Evolutionary conservation across 1,140 invertebrate species (phyloP).

Genomic region (Agrypnia vestita): DNA sequence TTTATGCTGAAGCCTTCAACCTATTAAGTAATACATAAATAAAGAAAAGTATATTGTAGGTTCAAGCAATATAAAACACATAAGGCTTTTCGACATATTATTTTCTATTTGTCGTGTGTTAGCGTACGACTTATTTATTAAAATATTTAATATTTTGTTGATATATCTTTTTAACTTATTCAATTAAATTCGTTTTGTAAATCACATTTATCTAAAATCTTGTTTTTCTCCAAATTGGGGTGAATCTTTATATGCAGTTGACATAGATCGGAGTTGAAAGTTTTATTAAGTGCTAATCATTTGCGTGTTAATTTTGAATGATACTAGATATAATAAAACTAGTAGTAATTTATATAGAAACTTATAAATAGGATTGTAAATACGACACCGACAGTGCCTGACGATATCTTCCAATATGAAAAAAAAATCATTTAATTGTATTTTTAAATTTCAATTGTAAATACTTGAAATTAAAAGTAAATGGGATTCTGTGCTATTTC

Average conservation of each 20-base stretch:
- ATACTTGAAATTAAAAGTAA: conserved; percentile 15
- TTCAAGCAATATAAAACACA: conserved; percentile 12
- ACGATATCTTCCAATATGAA: conserved; percentile 51
- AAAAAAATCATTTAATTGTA: conserved; percentile 8
- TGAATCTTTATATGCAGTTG: conserved; percentile 11
- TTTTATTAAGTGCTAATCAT: conserved; percentile 15
- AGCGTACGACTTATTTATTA: conserved; percentile 8
- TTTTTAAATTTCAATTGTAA: conserved; percentile 34
- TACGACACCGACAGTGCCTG: conserved; percentile 60
- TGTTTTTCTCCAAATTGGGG: background rate
- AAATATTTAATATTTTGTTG: conserved; percentile 23
- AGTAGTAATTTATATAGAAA: conserved; percentile 42
- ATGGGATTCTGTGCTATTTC: background rate
- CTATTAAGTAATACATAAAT: no score
- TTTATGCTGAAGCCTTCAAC: no score
- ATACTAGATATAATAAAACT: conserved; percentile 31
- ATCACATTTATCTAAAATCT: background rate
- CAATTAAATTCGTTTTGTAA: background rate
- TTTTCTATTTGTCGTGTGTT: background rate
- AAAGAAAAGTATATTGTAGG: background rate
- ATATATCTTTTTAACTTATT: conserved; percentile 11
- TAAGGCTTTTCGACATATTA: background rate
- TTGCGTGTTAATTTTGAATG: conserved; percentile 34
- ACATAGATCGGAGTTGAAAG: conserved; percentile 2
- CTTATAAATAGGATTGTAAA: conserved; percentile 56